Evolutionary conservation across 2,888 invertebrate genomes (phyloP), one percentile per base, ranked within the genome.

Genomic region (Drosophila trichaetosa): DNA sequence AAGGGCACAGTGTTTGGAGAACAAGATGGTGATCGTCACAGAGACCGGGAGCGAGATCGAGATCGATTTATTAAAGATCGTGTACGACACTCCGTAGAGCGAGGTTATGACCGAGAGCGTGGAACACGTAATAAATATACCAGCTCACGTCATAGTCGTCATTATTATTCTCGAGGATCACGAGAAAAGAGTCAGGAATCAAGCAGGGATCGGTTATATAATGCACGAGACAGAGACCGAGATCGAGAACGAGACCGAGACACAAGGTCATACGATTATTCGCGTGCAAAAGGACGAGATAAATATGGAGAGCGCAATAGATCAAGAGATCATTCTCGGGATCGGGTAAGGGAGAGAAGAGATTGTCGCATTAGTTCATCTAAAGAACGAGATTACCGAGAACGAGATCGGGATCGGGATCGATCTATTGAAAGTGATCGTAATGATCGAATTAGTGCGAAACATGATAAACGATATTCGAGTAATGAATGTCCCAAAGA

Each of bases 331-430:
- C 79, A 75, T 38, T 76, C 80, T 5, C 59, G 85, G 27, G 92
- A 92, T 42, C 80, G 92, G 7, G 90, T 92, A 42, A 85, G 93
- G 31, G 94, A 94, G 21, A 85, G 91, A 48, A 82, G 91, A 59
- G 87, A 84, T 59, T 76, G 76, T 62, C 73, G 78, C 3, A 46
- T 74, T 21, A 89, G 66, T 59, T 72, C 74, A 21, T 74, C 80
- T 3, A 83, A 78, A 36, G 91, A 90, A 33, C 78, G 92, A 21
- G 87, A 89, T 27, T 88, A 92, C 49, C 80, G 90, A 29, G 93
- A 92, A 56, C 82, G 91, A 31, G 93, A 91, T 49, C 89, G 92
- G 42, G 91, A 93, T 24, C 46, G 21, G 13, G 46, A 61, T 65
- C 63, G 85, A 84, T 46, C 46, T 13, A 63, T 51, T 24, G 83